A percentile compares a stretch with the other conserved stretches of the same genome.
Evolutionary conservation across 2,113 vertebrate species (phyloP).

Genomic region (Suncus etruscus): DNA sequence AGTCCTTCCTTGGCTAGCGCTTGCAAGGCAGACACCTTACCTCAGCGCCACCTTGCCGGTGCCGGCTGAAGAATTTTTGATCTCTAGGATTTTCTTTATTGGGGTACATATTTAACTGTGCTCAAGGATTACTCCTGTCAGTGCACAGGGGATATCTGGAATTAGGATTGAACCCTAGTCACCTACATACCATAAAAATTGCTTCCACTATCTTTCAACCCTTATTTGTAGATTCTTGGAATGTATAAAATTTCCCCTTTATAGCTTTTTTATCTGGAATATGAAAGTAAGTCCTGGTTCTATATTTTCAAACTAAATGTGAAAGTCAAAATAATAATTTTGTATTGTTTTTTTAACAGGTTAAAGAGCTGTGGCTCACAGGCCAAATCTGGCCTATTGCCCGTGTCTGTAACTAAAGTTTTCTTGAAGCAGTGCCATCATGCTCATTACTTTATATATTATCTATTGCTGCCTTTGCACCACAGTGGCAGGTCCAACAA

Average conservation of each 20-base stretch:
- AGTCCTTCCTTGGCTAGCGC: too few species aligned
- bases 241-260: neutral
- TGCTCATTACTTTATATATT: neutral
- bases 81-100: too few species aligned
- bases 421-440: neutral
- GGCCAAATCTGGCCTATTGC: neutral
- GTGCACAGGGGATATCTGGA: too few species aligned
- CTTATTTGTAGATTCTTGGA: neutral
- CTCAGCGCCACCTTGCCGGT: too few species aligned
- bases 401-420: neutral
- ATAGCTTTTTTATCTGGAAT: constrained; percentile 42
- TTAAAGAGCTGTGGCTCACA: neutral
- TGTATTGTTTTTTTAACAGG: neutral
- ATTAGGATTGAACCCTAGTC: too few species aligned
- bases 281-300: neutral
- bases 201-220: too few species aligned
- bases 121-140: too few species aligned
- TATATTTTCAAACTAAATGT: neutral
- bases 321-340: constrained; percentile 34
- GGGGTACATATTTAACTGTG: too few species aligned
- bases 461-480: neutral
- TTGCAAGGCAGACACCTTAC: too few species aligned
- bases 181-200: too few species aligned
- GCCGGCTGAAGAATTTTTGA: too few species aligned
- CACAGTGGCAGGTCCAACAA: neutral